These are phyloP conservation scores for Azorinus chamasolen DNA, from an alignment of 2,888 invertebrate genomes.

Conservation along the genomic window DNA sequence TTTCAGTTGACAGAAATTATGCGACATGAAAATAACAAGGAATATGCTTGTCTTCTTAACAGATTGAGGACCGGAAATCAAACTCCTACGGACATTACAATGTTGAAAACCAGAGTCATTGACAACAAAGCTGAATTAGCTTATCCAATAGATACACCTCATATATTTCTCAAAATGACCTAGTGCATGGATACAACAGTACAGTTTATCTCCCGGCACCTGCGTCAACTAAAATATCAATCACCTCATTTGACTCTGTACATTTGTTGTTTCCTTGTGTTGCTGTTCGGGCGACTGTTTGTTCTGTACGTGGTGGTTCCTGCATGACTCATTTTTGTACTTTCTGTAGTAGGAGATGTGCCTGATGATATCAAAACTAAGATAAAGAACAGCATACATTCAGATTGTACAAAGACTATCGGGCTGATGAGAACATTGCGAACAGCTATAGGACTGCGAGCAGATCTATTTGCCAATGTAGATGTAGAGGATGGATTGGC, in stretches of 20 bases:
- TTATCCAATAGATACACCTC: conserved; percentile 22
- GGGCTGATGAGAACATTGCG: not conserved
- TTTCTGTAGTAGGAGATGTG: conserved; percentile 15
- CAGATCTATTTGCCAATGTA: conserved; percentile 38
- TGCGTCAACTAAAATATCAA: not conserved
- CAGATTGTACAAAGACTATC: conserved; percentile 7
- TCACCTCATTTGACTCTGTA: not conserved
- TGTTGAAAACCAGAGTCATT: conserved; percentile 9
- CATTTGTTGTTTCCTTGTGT: too few relatives aligned
- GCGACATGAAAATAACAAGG: conserved; percentile 24
- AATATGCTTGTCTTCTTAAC: not conserved
- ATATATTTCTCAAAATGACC: conserved; percentile 25
- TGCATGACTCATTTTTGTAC: too few relatives aligned
- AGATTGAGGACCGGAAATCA: conserved; percentile 6
- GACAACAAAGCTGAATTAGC: not conserved
- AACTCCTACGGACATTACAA: not conserved
- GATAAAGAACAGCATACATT: not conserved
- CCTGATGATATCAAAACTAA: conserved; percentile 1
- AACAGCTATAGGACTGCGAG: conserved; percentile 26
- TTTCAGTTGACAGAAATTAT: conserved; percentile 49
- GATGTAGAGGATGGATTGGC: conserved; percentile 51
- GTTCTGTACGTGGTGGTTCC: too few relatives aligned
- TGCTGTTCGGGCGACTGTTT: too few relatives aligned
- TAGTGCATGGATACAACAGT: conserved; percentile 26
- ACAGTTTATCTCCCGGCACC: not conserved